Evolutionary conservation across 2,797 vertebrate species (phyloP).

Genomic region (Pygocentrus nattereri): DNA sequence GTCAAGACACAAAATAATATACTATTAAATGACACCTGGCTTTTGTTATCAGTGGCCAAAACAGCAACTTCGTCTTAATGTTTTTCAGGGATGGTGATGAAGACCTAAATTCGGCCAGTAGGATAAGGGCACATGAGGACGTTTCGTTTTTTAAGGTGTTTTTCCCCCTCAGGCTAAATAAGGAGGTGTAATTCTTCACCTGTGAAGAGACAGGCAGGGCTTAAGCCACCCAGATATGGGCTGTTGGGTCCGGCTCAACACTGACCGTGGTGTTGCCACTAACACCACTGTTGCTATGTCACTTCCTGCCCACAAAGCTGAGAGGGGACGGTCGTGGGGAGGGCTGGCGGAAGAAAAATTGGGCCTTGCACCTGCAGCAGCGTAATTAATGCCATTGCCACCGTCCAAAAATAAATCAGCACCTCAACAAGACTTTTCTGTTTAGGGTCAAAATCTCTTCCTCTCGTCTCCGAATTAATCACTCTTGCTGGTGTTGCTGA

Average conservation of each 20-base stretch:
- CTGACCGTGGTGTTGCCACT: background rate
- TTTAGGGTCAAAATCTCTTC: conserved; percentile 85
- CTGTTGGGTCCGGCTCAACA: conserved; percentile 49
- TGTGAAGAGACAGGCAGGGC: conserved; percentile 60
- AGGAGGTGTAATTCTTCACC: conserved; percentile 71
- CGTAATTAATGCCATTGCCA: conserved; percentile 83
- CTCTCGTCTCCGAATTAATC: conserved; percentile 80
- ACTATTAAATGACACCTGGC: too few species aligned
- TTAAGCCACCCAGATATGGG: conserved; percentile 76
- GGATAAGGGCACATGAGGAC: conserved; percentile 35
- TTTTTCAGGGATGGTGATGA: background rate
- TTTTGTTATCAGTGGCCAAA: background rate
- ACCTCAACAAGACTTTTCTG: conserved; percentile 85
- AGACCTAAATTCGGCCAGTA: background rate
- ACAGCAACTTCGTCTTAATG: background rate
- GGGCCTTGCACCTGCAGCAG: conserved; percentile 81
- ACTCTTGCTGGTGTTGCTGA: conserved; percentile 69
- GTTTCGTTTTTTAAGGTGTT: conserved; percentile 59
- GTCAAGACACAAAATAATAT: too few species aligned
- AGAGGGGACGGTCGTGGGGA: conserved; percentile 63
- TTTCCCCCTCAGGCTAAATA: conserved; percentile 74
- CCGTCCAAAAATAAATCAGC: conserved; percentile 83
- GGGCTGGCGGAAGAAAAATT: conserved; percentile 76
- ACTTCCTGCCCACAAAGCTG: conserved; percentile 55
- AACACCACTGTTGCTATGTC: conserved; percentile 42